Evolutionary conservation across 2,797 vertebrate genomes (phyloP).

Genomic region (Sebastes matsubarae): DNA sequence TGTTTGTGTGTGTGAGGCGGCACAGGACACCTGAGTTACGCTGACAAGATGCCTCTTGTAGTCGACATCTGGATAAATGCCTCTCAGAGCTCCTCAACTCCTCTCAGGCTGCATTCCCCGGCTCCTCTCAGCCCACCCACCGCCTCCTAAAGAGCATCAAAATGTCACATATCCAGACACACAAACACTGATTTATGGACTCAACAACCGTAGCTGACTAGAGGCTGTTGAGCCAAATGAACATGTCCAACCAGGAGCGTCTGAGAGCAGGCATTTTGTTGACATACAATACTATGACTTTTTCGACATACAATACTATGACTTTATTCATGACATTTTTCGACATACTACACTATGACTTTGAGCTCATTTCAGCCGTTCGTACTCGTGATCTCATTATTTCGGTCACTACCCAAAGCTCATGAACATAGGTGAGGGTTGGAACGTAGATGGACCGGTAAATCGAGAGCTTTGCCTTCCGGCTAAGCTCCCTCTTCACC

Average conservation of each 20-base stretch:
- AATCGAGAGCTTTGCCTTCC: no score
- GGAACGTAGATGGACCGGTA: no score
- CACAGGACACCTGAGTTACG: background rate
- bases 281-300: no score
- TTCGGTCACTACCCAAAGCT: no score
- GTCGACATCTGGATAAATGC: constrained; percentile 69
- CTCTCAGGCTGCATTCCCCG: constrained; percentile 23
- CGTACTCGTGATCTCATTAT: no score
- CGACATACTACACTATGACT: no score
- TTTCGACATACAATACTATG: no score
- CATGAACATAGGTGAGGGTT: no score
- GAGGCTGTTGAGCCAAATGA: constrained; percentile 18
- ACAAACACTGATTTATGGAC: constrained; percentile 60
- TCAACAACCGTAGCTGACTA: constrained; percentile 16
- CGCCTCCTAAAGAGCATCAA: constrained; percentile 71
- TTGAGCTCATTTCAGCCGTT: no score
- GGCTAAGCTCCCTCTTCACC: no score
- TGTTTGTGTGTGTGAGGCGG: constrained; percentile 22
- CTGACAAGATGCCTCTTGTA: constrained; percentile 61
- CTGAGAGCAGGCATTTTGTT: background rate
- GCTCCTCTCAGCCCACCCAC: constrained; percentile 40
- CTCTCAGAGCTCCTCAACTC: constrained; percentile 50
- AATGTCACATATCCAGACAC: constrained; percentile 69
- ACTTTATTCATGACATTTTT: no score
- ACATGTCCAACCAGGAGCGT: background rate